These are phyloP conservation scores for Tinamus guttatus DNA, from an alignment of 2,113 vertebrate genomes.

Conservation along the genomic window DNA sequence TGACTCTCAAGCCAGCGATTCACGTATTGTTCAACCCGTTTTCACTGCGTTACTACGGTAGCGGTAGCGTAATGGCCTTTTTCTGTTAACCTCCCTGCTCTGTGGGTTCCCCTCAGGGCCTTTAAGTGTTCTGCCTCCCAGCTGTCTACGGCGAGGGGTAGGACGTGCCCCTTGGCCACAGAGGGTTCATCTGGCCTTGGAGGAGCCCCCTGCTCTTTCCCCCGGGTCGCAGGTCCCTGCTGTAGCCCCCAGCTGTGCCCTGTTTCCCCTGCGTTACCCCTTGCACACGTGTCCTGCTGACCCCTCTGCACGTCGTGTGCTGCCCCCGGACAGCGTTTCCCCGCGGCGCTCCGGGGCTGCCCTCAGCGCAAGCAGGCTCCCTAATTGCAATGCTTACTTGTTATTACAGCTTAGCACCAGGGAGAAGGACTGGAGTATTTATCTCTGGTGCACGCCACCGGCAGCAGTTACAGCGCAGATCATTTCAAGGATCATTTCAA, in stretches of 20 bases:
- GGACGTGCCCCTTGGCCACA: neutral
- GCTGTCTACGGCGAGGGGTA: neutral
- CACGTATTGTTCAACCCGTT: neutral
- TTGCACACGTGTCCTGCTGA: neutral
- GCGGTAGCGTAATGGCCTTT: neutral
- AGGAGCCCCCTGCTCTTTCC: neutral
- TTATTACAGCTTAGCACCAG: neutral
- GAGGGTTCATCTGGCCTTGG: neutral
- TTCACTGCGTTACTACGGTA: neutral
- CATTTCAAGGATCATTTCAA: neutral
- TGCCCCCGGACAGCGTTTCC: neutral
- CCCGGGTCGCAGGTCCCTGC: neutral
- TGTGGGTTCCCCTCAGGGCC: neutral
- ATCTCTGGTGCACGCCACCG: neutral
- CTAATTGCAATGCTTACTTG: neutral
- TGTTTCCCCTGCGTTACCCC: neutral
- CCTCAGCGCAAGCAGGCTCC: neutral
- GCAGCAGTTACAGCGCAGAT: neutral
- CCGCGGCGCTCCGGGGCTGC: neutral
- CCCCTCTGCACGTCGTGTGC: neutral
- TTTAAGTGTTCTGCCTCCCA: neutral
- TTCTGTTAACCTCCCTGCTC: neutral
- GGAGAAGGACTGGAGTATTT: neutral
- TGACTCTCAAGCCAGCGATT: neutral
- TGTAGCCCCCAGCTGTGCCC: constrained; percentile 29